A percentile compares a stretch with the other conserved stretches of the same genome.
phyloP scores from a whole-genome alignment of 1,140 invertebrate genomes.

The Dryas iulia region DNA sequence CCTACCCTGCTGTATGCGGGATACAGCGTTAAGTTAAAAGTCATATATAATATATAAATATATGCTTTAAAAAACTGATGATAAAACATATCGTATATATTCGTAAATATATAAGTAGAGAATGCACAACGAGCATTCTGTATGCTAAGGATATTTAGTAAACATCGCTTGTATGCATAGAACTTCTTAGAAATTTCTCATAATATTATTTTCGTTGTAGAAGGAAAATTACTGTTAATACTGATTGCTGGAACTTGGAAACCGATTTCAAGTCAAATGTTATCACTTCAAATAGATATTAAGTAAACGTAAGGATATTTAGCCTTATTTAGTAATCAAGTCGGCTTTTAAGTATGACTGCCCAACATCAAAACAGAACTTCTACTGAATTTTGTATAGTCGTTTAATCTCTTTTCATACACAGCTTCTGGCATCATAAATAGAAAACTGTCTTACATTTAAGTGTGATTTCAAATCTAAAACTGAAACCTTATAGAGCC shows the following conservation, averaged over 20 bases:
- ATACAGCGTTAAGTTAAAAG: too few relatives aligned
- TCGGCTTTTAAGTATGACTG: background rate
- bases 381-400: background rate
- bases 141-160: background rate
- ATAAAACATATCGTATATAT: background rate
- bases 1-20: too few relatives aligned
- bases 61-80: too few relatives aligned
- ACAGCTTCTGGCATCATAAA: background rate
- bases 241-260: too few relatives aligned
- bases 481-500: conserved; percentile 19
- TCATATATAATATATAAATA: too few relatives aligned
- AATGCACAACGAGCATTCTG: background rate
- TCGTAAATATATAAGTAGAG: background rate
- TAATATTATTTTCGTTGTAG: background rate
- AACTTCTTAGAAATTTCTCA: background rate
- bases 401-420: background rate
- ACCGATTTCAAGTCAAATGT: too few relatives aligned
- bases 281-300: too few relatives aligned
- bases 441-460: background rate
- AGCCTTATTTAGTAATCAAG: background rate
- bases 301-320: too few relatives aligned
- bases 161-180: background rate
- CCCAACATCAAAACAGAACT: background rate
- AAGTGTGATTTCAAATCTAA: conserved; percentile 5
- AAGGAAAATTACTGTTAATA: background rate